Evolutionary conservation across 2,113 vertebrate species (phyloP).

Genomic region (Onychorhynchus coronatus): DNA sequence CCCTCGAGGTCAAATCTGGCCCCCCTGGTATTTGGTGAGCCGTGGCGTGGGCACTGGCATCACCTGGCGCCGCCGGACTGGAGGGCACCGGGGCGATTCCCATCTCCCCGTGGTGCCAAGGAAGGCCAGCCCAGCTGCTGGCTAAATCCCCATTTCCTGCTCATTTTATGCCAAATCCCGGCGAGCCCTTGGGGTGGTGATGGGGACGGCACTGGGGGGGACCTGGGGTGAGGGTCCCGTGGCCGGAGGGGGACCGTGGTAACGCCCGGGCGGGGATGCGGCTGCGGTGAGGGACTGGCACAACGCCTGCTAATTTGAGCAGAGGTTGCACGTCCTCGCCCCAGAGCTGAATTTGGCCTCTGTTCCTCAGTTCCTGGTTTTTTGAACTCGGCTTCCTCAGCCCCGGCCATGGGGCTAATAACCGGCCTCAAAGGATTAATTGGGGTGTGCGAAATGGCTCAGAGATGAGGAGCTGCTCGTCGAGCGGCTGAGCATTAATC

Average conservation of each 20-base stretch:
- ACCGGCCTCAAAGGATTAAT: constrained; percentile 2
- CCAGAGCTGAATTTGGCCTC: neutral
- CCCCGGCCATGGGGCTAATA: neutral
- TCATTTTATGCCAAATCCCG: neutral
- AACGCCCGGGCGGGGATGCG: neutral
- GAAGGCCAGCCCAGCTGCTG: neutral
- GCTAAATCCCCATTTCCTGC: neutral
- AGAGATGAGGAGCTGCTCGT: neutral
- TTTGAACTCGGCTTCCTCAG: neutral
- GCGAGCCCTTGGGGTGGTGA: neutral
- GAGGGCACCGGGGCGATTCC: neutral
- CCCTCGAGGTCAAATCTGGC: neutral
- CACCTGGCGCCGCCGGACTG: neutral
- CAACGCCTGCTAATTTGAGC: neutral
- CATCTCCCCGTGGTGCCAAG: neutral
- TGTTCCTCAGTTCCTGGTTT: neutral
- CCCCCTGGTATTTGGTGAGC: fast-evolving
- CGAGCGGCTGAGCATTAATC: neutral
- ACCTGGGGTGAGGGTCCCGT: fast-evolving
- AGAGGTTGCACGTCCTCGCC: neutral
- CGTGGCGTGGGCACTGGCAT: neutral
- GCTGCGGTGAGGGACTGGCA: neutral
- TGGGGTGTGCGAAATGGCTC: constrained; percentile 22
- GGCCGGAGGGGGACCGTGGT: fast-evolving
- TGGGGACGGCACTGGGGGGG: neutral